phyloP scores from a whole-genome alignment of 2,113 vertebrate genomes.

The Stegastes partitus region DNA sequence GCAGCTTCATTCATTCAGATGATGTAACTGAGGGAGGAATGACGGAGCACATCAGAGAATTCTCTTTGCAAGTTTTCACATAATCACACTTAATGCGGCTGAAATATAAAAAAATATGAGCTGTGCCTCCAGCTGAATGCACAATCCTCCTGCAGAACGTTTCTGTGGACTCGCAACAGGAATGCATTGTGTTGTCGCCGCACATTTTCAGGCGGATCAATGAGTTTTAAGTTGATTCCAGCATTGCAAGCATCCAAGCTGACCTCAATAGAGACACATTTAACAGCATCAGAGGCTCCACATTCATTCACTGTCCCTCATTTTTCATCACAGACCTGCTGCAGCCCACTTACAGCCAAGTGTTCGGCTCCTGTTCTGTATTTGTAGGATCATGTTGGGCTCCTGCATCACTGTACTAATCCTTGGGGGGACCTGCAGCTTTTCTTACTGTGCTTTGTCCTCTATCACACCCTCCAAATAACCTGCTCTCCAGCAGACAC shows the following conservation, averaged over 20 bases:
- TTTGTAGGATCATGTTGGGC: not conserved
- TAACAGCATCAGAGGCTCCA: not conserved
- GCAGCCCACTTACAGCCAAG: not conserved
- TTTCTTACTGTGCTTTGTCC: constrained; percentile 24
- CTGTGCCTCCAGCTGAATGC: not conserved
- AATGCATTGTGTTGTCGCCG: constrained; percentile 12
- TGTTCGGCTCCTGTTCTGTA: not conserved
- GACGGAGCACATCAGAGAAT: not conserved
- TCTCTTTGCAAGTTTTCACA: not conserved
- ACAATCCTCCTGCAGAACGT: not conserved
- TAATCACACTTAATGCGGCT: not conserved
- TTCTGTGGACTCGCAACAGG: not conserved
- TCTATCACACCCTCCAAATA: constrained; percentile 34
- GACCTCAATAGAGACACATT: not conserved
- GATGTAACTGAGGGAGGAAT: not conserved
- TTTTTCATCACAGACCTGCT: not conserved
- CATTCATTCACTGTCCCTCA: not conserved
- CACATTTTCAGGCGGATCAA: constrained; percentile 17
- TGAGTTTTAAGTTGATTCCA: not conserved
- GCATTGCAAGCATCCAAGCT: not conserved
- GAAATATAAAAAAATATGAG: not conserved
- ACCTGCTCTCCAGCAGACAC: constrained; percentile 17
- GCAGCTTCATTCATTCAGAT: constrained; percentile 7
- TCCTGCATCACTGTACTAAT: constrained; percentile 14
- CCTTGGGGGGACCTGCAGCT: constrained; percentile 19